Evolutionary conservation across 1,140 invertebrate genomes (phyloP).

Genomic region (Pogonus chalceus): DNA sequence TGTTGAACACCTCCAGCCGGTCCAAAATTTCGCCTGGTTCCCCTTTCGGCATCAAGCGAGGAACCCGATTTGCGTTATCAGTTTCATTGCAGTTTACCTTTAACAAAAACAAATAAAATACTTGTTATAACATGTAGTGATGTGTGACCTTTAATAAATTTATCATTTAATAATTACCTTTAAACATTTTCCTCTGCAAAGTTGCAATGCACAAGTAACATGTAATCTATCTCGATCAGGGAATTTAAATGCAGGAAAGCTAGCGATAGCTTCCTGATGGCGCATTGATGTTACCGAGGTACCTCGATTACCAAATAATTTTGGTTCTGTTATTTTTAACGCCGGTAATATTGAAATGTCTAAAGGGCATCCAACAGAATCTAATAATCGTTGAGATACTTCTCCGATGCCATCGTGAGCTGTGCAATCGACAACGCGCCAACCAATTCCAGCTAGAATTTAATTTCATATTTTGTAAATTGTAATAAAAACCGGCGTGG

Average conservation of each 20-base stretch:
- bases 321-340: conserved; percentile 24
- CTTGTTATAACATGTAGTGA: too few relatives aligned
- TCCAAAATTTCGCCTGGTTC: conserved; percentile 50
- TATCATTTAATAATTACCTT: conserved; percentile 32
- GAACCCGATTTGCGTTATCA: not conserved
- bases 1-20: conserved; percentile 63
- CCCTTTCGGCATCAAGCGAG: conserved; percentile 35
- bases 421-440: conserved; percentile 58
- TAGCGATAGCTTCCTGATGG: conserved; percentile 47
- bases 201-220: conserved; percentile 51
- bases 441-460: conserved; percentile 50
- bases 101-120: too few relatives aligned
- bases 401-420: conserved; percentile 64
- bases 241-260: conserved; percentile 70
- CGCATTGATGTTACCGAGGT: conserved; percentile 36
- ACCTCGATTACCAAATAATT: conserved; percentile 33
- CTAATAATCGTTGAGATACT: conserved; percentile 54
- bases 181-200: conserved; percentile 56
- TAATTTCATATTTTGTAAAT: conserved; percentile 8
- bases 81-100: not conserved
- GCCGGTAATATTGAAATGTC: conserved; percentile 53
- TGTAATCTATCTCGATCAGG: conserved; percentile 63
- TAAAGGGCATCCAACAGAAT: conserved; percentile 58
- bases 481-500: conserved; percentile 7
- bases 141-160: conserved; percentile 10